phyloP scores from a whole-genome alignment of 2,797 vertebrate species.

The Siniperca undulata region DNA sequence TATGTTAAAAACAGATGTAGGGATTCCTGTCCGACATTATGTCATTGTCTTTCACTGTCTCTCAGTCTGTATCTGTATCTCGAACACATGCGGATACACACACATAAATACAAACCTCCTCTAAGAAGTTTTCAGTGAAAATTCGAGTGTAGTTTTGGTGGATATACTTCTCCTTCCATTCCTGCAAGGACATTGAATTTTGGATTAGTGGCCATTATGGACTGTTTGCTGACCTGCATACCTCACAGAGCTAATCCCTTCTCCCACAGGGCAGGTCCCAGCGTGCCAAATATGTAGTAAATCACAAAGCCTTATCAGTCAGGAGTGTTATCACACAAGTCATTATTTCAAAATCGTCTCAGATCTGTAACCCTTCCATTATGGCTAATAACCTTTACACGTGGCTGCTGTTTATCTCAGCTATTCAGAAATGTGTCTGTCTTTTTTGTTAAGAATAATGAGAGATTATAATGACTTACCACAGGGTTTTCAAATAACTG shows the following conservation, averaged over 20 bases:
- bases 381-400: conserved; percentile 53
- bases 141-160: conserved; percentile 94
- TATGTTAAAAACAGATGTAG: conserved; percentile 65
- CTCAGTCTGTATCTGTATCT: conserved; percentile 10
- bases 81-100: conserved; percentile 5
- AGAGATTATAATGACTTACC: conserved; percentile 86
- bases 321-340: conserved; percentile 50
- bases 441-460: conserved; percentile 38
- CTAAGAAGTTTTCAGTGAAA: conserved; percentile 93
- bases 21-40: conserved; percentile 40
- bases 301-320: conserved; percentile 55
- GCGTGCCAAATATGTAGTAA: conserved; percentile 25
- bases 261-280: conserved; percentile 37
- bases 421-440: conserved; percentile 7
- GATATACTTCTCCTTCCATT: conserved; percentile 98
- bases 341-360: conserved; percentile 50
- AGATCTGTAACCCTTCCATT: conserved; percentile 56
- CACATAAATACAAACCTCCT: conserved; percentile 87
- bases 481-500: conserved; percentile 98
- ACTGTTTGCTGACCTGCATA: conserved; percentile 67
- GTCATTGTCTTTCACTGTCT: conserved; percentile 32
- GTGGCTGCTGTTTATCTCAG: conserved; percentile 59
- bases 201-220: conserved; percentile 53
- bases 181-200: conserved; percentile 83
- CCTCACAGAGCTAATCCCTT: conserved; percentile 58